Conservation (phyloP, 2,888 invertebrate species). For the Noctua pronuba region DNA sequence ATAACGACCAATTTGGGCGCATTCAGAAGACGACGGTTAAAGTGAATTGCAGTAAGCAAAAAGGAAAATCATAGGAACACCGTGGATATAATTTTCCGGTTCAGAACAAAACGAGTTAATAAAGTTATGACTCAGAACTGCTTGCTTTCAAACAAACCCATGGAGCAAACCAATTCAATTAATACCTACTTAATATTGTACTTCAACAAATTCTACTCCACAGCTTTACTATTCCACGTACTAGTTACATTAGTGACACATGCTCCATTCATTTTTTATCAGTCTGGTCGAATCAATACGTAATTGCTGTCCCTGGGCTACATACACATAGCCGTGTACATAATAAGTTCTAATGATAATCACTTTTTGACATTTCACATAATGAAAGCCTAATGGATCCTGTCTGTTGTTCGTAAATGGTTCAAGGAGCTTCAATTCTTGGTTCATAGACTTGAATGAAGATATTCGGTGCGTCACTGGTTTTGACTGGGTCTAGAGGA, state of each 20-base stretch:
- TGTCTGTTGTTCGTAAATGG: conserved; percentile 49
- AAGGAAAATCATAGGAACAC: not conserved
- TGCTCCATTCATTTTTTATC: conserved; percentile 37
- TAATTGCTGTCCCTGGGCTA: conserved; percentile 34
- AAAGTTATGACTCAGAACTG: not conserved
- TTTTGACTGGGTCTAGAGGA: not conserved
- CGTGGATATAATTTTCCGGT: not conserved
- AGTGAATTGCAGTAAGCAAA: not conserved
- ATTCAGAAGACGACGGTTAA: not conserved
- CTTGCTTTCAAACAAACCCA: not conserved
- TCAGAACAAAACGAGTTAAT: not conserved
- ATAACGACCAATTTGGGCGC: not conserved
- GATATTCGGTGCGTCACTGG: not conserved
- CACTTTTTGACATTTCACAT: conserved; percentile 10
- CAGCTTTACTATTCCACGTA: conserved; percentile 5
- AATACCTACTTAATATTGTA: not conserved
- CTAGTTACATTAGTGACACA: conserved; percentile 13
- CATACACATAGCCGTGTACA: not conserved
- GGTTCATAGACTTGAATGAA: not conserved
- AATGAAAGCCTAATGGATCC: conserved; percentile 48
- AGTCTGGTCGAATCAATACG: conserved; percentile 50
- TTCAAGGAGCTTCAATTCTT: conserved; percentile 40
- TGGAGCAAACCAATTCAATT: not conserved
- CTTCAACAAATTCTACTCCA: conserved; percentile 9
- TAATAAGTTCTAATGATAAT: conserved; percentile 46